These are phyloP conservation scores for Halocaridina rubra DNA, from an alignment of 2,888 invertebrate species.

Conservation along the genomic window DNA sequence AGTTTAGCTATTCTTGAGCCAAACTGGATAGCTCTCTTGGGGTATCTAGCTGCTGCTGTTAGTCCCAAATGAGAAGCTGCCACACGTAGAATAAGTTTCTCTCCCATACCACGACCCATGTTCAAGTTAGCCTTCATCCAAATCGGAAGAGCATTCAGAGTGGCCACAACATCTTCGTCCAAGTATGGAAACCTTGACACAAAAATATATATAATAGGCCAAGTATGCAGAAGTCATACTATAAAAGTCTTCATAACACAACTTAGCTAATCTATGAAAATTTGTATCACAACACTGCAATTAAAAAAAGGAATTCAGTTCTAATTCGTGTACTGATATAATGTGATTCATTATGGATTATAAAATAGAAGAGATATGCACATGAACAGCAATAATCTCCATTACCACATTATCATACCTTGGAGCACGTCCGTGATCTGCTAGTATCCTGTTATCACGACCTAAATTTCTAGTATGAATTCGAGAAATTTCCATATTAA, in stretches of 20 bases:
- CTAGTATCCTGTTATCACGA: slow-evolving; percentile 91
- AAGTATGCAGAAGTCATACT: too few relatives aligned
- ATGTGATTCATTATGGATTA: too few relatives aligned
- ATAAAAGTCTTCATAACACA: too few relatives aligned
- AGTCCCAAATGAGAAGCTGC: slow-evolving; percentile 68
- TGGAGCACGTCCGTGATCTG: slow-evolving; percentile 80
- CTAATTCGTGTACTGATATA: too few relatives aligned
- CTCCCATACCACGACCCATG: slow-evolving; percentile 85
- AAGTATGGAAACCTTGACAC: slow-evolving; percentile 75
- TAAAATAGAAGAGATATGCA: neutral
- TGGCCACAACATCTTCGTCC: slow-evolving; percentile 73
- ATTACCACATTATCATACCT: slow-evolving; percentile 65
- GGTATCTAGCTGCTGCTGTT: slow-evolving; percentile 71
- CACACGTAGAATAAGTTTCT: slow-evolving; percentile 85
- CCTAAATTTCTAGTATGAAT: slow-evolving; percentile 92
- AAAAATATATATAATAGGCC: too few relatives aligned
- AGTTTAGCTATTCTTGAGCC: slow-evolving; percentile 88
- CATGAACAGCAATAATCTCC: neutral
- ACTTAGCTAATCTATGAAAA: too few relatives aligned
- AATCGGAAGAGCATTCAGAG: slow-evolving; percentile 70
- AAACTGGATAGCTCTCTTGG: slow-evolving; percentile 96
- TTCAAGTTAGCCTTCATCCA: slow-evolving; percentile 69
- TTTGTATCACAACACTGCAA: too few relatives aligned
- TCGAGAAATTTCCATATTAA: slow-evolving; percentile 83
- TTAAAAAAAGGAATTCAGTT: too few relatives aligned